Conservation (phyloP, 2,888 invertebrate species). For the Podotricha telesiphe region DNA sequence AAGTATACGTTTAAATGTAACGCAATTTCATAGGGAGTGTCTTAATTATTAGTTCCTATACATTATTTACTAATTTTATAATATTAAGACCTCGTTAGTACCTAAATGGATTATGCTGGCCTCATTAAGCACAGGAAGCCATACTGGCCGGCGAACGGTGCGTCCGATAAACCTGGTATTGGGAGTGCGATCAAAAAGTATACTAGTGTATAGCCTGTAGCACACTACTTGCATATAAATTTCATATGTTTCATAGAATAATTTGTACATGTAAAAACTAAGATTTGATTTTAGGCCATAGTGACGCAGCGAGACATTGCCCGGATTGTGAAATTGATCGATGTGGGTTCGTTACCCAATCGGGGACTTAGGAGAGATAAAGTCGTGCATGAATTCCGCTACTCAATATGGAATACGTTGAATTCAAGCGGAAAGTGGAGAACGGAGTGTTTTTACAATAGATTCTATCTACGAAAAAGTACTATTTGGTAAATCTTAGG, state of each 20-base stretch:
- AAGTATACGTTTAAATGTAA: not conserved
- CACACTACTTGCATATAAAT: slow-evolving; percentile 2
- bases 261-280: not conserved
- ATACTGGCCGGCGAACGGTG: slow-evolving; percentile 50
- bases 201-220: slow-evolving; percentile 21
- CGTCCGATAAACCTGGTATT: slow-evolving; percentile 45
- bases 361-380: too few relatives aligned
- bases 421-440: too few relatives aligned
- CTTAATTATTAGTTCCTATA: not conserved
- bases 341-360: too few relatives aligned
- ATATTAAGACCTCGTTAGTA: slow-evolving; percentile 39
- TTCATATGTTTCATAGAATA: not conserved
- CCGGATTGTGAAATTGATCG: too few relatives aligned
- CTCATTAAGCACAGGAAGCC: slow-evolving; percentile 51
- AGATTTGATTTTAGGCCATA: too few relatives aligned
- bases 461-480: too few relatives aligned
- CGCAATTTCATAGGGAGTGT: not conserved
- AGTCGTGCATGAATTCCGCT: too few relatives aligned
- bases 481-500: too few relatives aligned
- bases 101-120: slow-evolving; percentile 45
- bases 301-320: too few relatives aligned
- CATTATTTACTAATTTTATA: slow-evolving; percentile 23
- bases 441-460: too few relatives aligned
- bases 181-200: slow-evolving; percentile 42
- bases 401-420: too few relatives aligned